A percentile compares a stretch with the other conserved stretches of the same genome.
phyloP scores from a whole-genome alignment of 2,113 vertebrate genomes.

The Dinomys branickii region DNA sequence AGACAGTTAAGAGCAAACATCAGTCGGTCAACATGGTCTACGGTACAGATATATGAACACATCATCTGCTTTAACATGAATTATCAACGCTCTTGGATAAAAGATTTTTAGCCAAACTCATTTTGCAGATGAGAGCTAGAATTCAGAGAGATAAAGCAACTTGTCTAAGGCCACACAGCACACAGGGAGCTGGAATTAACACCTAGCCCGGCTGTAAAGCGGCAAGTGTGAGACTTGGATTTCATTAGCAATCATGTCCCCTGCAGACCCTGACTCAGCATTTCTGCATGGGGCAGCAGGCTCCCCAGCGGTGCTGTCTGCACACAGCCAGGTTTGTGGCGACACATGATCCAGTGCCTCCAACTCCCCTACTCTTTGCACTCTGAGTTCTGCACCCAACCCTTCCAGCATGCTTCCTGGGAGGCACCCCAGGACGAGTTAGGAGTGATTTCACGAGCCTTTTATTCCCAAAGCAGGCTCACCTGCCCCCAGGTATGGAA shows the following conservation, averaged over 20 bases:
- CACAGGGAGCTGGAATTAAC: background rate
- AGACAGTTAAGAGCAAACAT: background rate
- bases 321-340: accelerated
- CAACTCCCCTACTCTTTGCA: background rate
- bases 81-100: background rate
- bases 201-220: background rate
- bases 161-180: background rate
- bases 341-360: background rate
- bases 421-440: background rate
- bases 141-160: background rate
- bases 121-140: background rate
- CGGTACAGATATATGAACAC: accelerated
- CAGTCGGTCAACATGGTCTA: accelerated
- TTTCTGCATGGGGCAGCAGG: background rate
- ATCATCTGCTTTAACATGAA: background rate
- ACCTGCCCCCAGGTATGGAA: background rate
- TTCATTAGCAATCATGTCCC: background rate
- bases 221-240: accelerated
- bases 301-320: background rate
- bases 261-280: background rate
- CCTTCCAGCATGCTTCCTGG: background rate
- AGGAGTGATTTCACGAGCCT: background rate
- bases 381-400: background rate
- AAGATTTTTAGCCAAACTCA: background rate
- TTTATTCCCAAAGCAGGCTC: background rate